Base-by-base conservation (phyloP, 2,888 invertebrate species). In the Thysanoteuthis rhombus region DNA sequence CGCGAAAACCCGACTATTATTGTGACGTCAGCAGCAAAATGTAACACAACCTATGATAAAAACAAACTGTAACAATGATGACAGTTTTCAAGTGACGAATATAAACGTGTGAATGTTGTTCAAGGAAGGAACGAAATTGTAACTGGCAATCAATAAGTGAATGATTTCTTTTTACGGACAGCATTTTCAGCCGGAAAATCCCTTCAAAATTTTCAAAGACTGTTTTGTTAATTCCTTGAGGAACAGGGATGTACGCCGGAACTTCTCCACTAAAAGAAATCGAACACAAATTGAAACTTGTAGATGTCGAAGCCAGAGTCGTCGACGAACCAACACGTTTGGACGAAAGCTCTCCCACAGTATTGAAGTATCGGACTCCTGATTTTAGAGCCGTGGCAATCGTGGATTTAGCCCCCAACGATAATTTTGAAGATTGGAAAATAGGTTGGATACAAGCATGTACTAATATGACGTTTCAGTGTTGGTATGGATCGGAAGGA, bases 401-500 rank as follows among this genome's bases (percentile, higher is more conserved):
- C 22, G 95, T 97, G 25, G 96, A 96, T 94, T 96, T 97, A 94
- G 96, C 97, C 8, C 96, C 96, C 0, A 95, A 97, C 39, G 94
- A 94, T 32, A 96, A 96, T 89, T 95, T 95, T 36, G 96, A 96
- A 93, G 95, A 95, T 40, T 96, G 97, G 95, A 97, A 97, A 94
- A 95, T 97, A 22, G 97, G 97, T 12, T 97, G 97, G 97, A 97
- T 97, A n/a, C 97, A 97, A 94, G 96, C 97, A 0, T 97, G 97
- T 94, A 96, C 96, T 12, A 96, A 96, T 93, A 97, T 97, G 97
- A 96, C 96, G 93, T 97, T 97, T 95, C 96, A 96, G 94, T 97
- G 97, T 94, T 96, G 96, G 3, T 97, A 97, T 94, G 96, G 96
- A 36, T 95, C 96, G 89, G 96, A 96, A 89, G 97, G 97, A 95